Evolutionary conservation across 2,113 vertebrate species (phyloP).

Genomic region (Rhinichthys klamathensis): DNA sequence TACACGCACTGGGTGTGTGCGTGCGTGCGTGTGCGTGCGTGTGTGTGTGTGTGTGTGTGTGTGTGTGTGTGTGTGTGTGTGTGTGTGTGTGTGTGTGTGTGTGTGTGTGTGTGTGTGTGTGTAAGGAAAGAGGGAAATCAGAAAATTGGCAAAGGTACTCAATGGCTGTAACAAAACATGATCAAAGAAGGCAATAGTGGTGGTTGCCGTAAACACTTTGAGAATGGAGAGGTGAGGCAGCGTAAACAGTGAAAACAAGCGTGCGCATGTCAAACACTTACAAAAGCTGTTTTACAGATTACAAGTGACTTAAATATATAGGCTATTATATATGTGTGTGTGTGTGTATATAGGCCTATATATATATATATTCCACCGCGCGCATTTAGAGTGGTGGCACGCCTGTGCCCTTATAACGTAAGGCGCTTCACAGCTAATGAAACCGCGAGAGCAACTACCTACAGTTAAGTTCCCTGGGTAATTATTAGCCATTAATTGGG

Average conservation of each 20-base stretch:
- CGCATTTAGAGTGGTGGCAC: neutral
- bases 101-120: neutral
- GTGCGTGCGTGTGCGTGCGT: neutral
- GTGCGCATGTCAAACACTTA: neutral
- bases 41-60: neutral
- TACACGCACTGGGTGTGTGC: slow-evolving; percentile 9
- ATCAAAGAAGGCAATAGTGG: neutral
- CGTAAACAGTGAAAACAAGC: slow-evolving; percentile 36
- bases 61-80: neutral
- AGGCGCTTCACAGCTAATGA: slow-evolving; percentile 55
- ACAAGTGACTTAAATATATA: no score
- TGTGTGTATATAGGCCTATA: no score
- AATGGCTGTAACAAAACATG: slow-evolving; percentile 33
- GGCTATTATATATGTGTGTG: no score
- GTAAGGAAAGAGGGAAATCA: slow-evolving; percentile 15
- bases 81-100: neutral
- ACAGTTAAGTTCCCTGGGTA: slow-evolving; percentile 73
- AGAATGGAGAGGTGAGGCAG: slow-evolving; percentile 27
- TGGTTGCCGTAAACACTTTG: slow-evolving; percentile 1
- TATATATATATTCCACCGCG: neutral
- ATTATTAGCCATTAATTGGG: slow-evolving; percentile 95
- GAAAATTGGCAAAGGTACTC: slow-evolving; percentile 35
- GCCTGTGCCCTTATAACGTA: neutral
- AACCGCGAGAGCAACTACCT: slow-evolving; percentile 66
- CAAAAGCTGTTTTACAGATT: slow-evolving; percentile 6